Base-by-base conservation (phyloP, 1,140 invertebrate species). In the Ooceraea biroi region DNA sequence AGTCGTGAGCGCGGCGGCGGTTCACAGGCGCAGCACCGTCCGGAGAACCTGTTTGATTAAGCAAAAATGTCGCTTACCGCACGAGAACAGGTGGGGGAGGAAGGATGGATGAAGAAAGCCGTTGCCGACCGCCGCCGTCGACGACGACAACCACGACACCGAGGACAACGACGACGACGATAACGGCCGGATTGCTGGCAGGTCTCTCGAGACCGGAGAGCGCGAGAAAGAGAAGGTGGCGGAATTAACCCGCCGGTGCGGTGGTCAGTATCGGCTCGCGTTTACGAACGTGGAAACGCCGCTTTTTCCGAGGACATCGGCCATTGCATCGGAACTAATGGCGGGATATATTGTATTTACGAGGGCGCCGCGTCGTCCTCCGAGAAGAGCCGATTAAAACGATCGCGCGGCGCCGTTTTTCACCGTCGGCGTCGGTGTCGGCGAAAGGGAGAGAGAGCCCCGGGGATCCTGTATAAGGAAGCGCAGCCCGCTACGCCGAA, bases 371-470 rank as follows among this genome's bases (percentile, higher is more conserved):
- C 36, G 52, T 60, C 82, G 68, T 82, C 71, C 84, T 71, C 36
- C 36, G 83, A 87, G 89, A 90, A 88, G 69, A 85, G 89, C 85
- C 87, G 90, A 91, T 91, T 90, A 90, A 89, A 91, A 86, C 73
- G 82, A 66, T 55, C 82, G 52, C 63, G 68, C 68, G 63, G 30
- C 87, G 85, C 63, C 85, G 87, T 91, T 91, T 91, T 90, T 91
- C 87, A 83, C 30, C 83, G 84, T 85, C 89, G 90, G 87, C 87
- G 87, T 87, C 87, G 84, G 83, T 83, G 83, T 78, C 78, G 66
- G 61, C 73, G 55, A 88, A 72, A 69, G 83, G 77, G 71, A 76
- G 57, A 74, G 87, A 82, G 82, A 71, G 63, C 48, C 50, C 30
- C 46, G 52, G 63, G 71, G 55, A 69, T 68, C 80, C 85, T 86